Evolutionary conservation across 2,797 vertebrate species (phyloP).

Genomic region (Glossophaga mutica): DNA sequence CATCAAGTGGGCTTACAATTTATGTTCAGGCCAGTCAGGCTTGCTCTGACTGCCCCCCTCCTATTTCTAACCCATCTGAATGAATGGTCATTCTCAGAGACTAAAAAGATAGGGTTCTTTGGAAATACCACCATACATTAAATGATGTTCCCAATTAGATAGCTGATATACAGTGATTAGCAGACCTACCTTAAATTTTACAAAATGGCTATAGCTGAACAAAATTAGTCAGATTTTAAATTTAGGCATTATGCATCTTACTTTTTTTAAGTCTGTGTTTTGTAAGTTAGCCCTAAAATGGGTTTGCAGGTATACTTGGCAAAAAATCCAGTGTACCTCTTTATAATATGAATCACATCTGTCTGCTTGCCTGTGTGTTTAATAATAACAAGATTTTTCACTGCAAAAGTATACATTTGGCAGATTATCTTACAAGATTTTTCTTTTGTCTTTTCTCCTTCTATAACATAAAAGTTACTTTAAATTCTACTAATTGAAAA

Average conservation of each 20-base stretch:
- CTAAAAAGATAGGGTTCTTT: background rate
- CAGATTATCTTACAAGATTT: background rate
- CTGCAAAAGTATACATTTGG: background rate
- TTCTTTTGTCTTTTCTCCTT: conserved; percentile 13
- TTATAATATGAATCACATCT: background rate
- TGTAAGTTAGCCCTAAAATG: conserved; percentile 13
- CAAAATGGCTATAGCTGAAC: background rate
- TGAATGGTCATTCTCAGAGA: background rate
- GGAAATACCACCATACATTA: background rate
- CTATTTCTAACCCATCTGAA: background rate
- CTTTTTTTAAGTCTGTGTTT: background rate
- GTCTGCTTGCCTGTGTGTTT: background rate
- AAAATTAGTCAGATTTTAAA: conserved; percentile 15
- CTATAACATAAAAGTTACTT: background rate
- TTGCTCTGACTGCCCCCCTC: background rate
- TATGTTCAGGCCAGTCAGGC: background rate
- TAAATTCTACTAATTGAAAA: conserved; percentile 56
- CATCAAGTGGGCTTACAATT: background rate
- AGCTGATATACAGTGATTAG: background rate
- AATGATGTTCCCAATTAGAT: background rate
- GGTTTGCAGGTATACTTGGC: background rate
- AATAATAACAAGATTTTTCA: background rate
- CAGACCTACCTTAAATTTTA: background rate
- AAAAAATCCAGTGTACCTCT: background rate
- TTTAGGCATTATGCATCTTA: background rate